Base-by-base conservation (phyloP, 2,113 vertebrate species). In the Urocitellus parryii region DNA sequence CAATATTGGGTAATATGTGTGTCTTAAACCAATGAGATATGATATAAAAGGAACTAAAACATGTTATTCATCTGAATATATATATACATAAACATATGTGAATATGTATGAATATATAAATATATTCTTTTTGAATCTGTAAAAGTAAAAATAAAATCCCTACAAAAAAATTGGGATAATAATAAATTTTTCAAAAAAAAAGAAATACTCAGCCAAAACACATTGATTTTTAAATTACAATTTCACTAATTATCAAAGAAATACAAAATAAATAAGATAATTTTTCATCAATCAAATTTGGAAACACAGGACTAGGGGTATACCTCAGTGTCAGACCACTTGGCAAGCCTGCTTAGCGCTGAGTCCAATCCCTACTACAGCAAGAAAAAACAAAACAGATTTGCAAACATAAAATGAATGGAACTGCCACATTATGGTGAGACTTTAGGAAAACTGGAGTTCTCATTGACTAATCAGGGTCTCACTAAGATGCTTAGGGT, bases 341-440 rank as follows among this genome's bases (percentile, higher is more conserved):
- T 63, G 61, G 2, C 8, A 27, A 63, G 25, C 61, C 61, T 61
- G 58, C 58, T 22, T 22, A 61, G 8, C 58, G 22, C 58, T 63
- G 61, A 27, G 8, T 63, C 25, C 61, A 63, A 27, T 11, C 61
- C 7, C 61, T 27, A 27, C 24, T 25, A 63, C 61, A 63, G 22
- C 24, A 63, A 63, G 8, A 63, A 63, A 58, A 63, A 63, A 63
- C 61, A 63, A 63, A 63, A 63, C 3, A 63, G 24, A 61, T 10
- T 63, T 95, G 22, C 39, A 92, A 94, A 92, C 16, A 85, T 68
- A 86, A 78, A 82, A 97, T 56, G 25, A 96, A 90, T 8, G 11
- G 32, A 4, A 63, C 45, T 70, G 56, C 13, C 76, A 27, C 32
- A 5, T 73, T 20, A 80, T 8, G 9, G 22, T n/a, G 4, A 96